phyloP scores from a whole-genome alignment of 2,797 vertebrate species.

The Eupleurogrammus muticus region DNA sequence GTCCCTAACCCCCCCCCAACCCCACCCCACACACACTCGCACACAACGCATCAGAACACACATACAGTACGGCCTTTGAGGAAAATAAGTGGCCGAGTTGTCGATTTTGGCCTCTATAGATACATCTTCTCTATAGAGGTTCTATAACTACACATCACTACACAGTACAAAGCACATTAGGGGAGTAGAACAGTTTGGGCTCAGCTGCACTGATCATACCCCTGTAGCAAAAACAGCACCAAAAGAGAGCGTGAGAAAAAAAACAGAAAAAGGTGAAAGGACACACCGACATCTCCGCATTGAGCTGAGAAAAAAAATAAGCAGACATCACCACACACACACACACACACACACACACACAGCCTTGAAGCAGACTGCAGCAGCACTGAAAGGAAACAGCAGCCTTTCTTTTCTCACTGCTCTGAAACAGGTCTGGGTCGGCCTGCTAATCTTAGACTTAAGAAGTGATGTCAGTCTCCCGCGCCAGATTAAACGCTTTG shows the following conservation, averaged over 20 bases:
- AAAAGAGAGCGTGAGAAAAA: background rate
- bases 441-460: slow-evolving; percentile 62
- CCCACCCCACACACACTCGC: slow-evolving; percentile 7
- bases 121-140: background rate
- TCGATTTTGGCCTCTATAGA: slow-evolving; percentile 12
- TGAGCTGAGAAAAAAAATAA: slow-evolving; percentile 66
- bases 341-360: slow-evolving; percentile 29
- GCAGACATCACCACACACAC: slow-evolving; percentile 47
- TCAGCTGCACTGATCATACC: slow-evolving; percentile 37
- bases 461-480: slow-evolving; percentile 30
- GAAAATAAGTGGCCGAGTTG: slow-evolving; percentile 31
- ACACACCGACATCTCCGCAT: slow-evolving; percentile 44
- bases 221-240: slow-evolving; percentile 19
- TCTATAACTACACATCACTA: background rate
- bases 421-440: slow-evolving; percentile 59
- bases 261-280: slow-evolving; percentile 21
- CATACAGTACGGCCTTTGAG: slow-evolving; percentile 33
- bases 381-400: slow-evolving; percentile 46
- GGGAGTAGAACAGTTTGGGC: background rate
- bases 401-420: slow-evolving; percentile 30
- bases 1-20: slow-evolving; percentile 23
- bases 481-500: slow-evolving; percentile 23
- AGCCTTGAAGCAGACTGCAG: slow-evolving; percentile 72
- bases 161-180: background rate
- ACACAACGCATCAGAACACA: slow-evolving; percentile 42